Conservation (phyloP, 2,113 vertebrate genomes). For the Cephalopholis sonnerati region DNA sequence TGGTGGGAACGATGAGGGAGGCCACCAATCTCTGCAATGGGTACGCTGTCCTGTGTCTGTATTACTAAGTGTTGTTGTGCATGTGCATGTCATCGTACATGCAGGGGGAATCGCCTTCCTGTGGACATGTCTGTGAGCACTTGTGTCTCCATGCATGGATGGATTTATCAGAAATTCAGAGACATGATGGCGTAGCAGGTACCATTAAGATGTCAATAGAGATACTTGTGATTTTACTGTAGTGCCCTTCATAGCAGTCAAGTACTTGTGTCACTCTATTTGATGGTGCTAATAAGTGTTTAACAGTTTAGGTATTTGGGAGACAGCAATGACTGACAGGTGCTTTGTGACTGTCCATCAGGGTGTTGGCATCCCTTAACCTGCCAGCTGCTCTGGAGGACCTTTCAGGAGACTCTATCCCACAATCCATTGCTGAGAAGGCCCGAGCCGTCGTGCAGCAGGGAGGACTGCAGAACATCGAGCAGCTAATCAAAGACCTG, state of each 20-base stretch:
- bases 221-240: conserved; percentile 7
- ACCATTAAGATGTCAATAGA: conserved; percentile 35
- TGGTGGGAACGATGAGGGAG: conserved; percentile 96
- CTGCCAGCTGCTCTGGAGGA: conserved; percentile 98
- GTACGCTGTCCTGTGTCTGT: conserved; percentile 76
- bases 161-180: conserved; percentile 41
- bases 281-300: not conserved
- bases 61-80: not conserved
- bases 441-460: conserved; percentile 91
- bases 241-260: not conserved
- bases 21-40: conserved; percentile 96
- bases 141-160: conserved; percentile 27
- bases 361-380: conserved; percentile 96
- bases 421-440: conserved; percentile 96
- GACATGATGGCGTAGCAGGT: not conserved
- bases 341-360: conserved; percentile 59
- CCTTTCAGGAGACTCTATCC: conserved; percentile 94
- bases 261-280: not conserved
- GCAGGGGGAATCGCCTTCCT: conserved; percentile 1
- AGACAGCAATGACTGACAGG: not conserved
- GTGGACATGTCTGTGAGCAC: conserved; percentile 2
- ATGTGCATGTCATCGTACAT: not conserved
- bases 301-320: not conserved
- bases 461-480: conserved; percentile 95
- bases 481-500: conserved; percentile 95